phyloP scores from a whole-genome alignment of 1,140 invertebrate species.

The Octopus sinensis region DNA sequence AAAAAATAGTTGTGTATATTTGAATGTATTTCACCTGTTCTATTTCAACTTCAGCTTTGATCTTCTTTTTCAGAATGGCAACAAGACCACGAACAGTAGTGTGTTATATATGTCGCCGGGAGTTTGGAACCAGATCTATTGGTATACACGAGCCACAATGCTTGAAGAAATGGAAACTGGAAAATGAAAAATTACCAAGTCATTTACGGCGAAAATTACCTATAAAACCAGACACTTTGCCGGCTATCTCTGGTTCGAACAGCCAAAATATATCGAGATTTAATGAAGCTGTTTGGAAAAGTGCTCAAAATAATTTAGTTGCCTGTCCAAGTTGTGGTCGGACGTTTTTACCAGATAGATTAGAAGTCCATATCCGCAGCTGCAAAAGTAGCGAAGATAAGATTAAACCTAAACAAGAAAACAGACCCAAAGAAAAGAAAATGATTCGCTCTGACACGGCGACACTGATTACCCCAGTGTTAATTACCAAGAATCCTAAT shows the following conservation, averaged over 20 bases:
- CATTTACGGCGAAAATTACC: slow-evolving; percentile 64
- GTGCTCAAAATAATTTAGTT: slow-evolving; percentile 62
- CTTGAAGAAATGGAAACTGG: slow-evolving; percentile 70
- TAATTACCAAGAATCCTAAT: slow-evolving; percentile 25
- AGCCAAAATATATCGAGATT: slow-evolving; percentile 32
- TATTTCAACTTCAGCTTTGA: too few relatives aligned
- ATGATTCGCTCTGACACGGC: slow-evolving; percentile 29
- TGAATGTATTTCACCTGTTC: too few relatives aligned
- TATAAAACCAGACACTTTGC: slow-evolving; percentile 60
- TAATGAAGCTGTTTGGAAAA: slow-evolving; percentile 54
- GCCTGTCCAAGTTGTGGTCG: slow-evolving; percentile 68
- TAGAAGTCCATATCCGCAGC: slow-evolving; percentile 67
- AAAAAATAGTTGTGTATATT: too few relatives aligned
- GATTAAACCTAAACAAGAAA: slow-evolving; percentile 9
- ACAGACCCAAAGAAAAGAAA: slow-evolving; percentile 9
- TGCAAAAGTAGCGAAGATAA: slow-evolving; percentile 58
- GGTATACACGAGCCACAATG: slow-evolving; percentile 76
- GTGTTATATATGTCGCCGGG: slow-evolving; percentile 59
- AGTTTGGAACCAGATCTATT: slow-evolving; percentile 63
- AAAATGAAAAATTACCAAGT: slow-evolving; percentile 68
- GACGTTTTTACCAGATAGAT: slow-evolving; percentile 69
- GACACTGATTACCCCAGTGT: slow-evolving; percentile 27
- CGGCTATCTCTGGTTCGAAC: slow-evolving; percentile 32
- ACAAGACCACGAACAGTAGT: slow-evolving; percentile 38
- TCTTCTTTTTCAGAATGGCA: not conserved